Evolutionary conservation across 64 coral and sea anemone species (phyloP), one percentile per base, ranked within the genome.

Genomic region (Hydrozoanthus tunicans): DNA sequence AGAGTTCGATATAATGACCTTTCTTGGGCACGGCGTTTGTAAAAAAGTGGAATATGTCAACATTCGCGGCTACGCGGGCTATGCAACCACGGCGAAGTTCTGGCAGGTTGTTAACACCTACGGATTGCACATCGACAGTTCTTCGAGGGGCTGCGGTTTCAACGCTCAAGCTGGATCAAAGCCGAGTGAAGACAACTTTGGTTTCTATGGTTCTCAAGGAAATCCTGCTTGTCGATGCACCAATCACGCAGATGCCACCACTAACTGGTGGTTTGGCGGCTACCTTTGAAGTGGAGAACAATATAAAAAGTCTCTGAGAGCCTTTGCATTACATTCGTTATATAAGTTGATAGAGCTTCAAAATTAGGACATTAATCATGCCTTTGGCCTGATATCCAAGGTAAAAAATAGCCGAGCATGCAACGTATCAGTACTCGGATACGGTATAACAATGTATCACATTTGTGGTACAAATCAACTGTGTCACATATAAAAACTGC

Each of bases 161-260:
- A 43, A 32, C 32, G 55, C 81, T 20, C 4, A 58, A 9, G 81
- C 61, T 67, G 81, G 81, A 13, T 13, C 81, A 5, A 13, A 14
- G 11, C 3, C 59, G 13, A 66, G 43, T 25, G 81, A 84, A 55
- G 65, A 84, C 11, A 84, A 84, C 60, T 84, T 84, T 84, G 81
- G 81, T 3, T 84, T 32, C 65, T 64, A 84, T 11, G n/a, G 5
- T 14, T 15, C 17, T 5, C 1, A 27, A 14, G 7, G 24, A 53
- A 67, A 14, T 60, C 63, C 63, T 6, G 9, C 11, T 5, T 84
- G 63, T 60, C 60, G 81, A 11, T 84, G 81, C 14, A 66, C 60
- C 20, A 70, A 26, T 6, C 52, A 64, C 13, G 59, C 81, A 84
- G 26, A 10, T 7, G 23, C 81, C 7, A 32, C 23, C 81, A 83